phyloP scores from a whole-genome alignment of 2,888 invertebrate genomes.

The Zygothrica quintamaculata region DNA sequence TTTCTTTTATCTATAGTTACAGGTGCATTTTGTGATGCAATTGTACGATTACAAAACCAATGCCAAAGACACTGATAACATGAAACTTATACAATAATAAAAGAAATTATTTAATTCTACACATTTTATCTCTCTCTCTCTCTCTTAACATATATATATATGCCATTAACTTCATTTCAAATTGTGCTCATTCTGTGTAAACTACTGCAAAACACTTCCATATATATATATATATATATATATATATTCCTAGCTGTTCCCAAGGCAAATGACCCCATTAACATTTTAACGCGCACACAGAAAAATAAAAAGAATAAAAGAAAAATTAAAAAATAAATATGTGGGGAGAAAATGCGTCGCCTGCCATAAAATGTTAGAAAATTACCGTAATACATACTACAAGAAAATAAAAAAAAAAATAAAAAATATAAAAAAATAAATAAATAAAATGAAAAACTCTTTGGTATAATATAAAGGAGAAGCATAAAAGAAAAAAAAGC shows the following conservation, averaged over 20 bases:
- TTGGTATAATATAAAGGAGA: background rate
- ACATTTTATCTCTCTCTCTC: too few species aligned
- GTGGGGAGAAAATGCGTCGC: constrained; percentile 22
- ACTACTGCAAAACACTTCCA: constrained; percentile 29
- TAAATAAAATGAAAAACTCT: background rate
- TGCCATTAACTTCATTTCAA: too few species aligned
- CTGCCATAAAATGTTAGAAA: constrained; percentile 22
- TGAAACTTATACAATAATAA: too few species aligned
- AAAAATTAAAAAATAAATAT: too few species aligned
- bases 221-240: constrained; percentile 22
- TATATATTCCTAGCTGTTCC: constrained; percentile 27
- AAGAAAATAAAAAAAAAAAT: background rate
- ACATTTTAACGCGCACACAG: constrained; percentile 52
- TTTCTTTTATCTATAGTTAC: constrained; percentile 39
- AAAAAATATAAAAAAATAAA: constrained; percentile 18
- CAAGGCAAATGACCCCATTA: constrained; percentile 75
- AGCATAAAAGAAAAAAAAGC: background rate
- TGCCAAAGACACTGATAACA: constrained; percentile 41
- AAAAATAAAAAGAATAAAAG: background rate
- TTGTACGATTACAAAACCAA: constrained; percentile 62
- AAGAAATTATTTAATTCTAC: too few species aligned
- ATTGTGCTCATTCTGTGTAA: constrained; percentile 44
- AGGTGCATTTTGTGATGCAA: constrained; percentile 64
- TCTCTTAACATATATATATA: too few species aligned
- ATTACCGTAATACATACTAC: constrained; percentile 12